Evolutionary conservation across 2,113 vertebrate genomes (phyloP), one percentile per base, ranked within the genome.

Genomic region (Fulica atra): DNA sequence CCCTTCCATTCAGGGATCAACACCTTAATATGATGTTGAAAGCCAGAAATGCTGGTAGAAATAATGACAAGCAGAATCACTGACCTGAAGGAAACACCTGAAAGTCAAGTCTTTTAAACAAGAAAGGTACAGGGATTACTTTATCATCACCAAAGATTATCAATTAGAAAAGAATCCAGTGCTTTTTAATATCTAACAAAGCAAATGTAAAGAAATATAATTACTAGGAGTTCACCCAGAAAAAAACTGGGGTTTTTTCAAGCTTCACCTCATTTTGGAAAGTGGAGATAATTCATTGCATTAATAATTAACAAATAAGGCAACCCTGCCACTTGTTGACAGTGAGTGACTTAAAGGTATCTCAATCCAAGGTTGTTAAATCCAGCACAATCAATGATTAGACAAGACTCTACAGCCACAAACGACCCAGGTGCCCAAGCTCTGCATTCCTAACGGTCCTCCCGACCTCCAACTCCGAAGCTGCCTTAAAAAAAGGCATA

Each of bases 231-330:
- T 19, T 83, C 3, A 38, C 54, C 4, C 18, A 66, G 59, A 54
- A n/a, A n/a, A n/a, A n/a, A n/a, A n/a, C n/a, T n/a, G n/a, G n/a
- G n/a, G n/a, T n/a, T n/a, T n/a, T n/a, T n/a, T n/a, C n/a, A 77
- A 64, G 33, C 6, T 78, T 80, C 17, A 4, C 20, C 84, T 73
- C 12, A 10, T 68, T 88, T 92, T 44, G 36, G 33, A 40, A 77
- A 90, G 29, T 0, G 0, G 6, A 74, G 31, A 35, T 56, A 78
- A 84, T 40, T 74, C 42, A 42, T 5, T 3, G 14, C 23, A 82
- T 79, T 85, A 95, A 94, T 81, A 53, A 88, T 63, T 63, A 90
- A 93, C 77, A 90, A 40, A 77, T 15, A 64, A 53, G 12, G 26
- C 53, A 87, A 63, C 68, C 46, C 44, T n/a, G 23, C 5, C 59